phyloP scores from a whole-genome alignment of 1,140 invertebrate genomes.

The Drosophila elegans region DNA sequence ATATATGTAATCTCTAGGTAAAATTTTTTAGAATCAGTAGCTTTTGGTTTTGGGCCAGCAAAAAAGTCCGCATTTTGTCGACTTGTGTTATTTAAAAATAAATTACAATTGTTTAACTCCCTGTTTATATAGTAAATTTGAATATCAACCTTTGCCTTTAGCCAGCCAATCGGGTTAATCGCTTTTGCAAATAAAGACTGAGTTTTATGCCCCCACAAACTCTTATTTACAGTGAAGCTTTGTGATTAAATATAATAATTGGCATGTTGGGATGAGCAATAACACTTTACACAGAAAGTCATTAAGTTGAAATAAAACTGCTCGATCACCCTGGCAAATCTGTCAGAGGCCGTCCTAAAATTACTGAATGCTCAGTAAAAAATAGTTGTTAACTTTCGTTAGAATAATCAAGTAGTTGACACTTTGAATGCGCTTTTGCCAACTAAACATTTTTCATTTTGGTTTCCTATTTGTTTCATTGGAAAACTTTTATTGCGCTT shows the following conservation, averaged over 20 bases:
- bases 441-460: too few species aligned
- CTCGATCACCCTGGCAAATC: neutral
- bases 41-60: too few species aligned
- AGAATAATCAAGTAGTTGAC: too few species aligned
- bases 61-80: too few species aligned
- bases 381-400: too few species aligned
- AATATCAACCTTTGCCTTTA: slow-evolving; percentile 16
- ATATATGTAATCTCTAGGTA: too few species aligned
- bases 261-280: neutral
- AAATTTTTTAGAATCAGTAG: too few species aligned
- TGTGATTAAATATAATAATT: slow-evolving; percentile 1
- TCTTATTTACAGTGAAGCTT: neutral
- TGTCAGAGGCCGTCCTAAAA: too few species aligned
- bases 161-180: neutral
- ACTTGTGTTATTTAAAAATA: neutral
- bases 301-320: neutral
- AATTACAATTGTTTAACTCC: neutral
- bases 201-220: slow-evolving; percentile 9
- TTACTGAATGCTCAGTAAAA: too few species aligned
- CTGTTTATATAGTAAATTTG: neutral
- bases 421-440: too few species aligned
- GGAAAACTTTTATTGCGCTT: too few species aligned
- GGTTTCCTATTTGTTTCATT: too few species aligned
- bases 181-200: neutral
- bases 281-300: neutral